Base-by-base conservation (phyloP, 1,140 invertebrate genomes). In the Megathymus violae region DNA sequence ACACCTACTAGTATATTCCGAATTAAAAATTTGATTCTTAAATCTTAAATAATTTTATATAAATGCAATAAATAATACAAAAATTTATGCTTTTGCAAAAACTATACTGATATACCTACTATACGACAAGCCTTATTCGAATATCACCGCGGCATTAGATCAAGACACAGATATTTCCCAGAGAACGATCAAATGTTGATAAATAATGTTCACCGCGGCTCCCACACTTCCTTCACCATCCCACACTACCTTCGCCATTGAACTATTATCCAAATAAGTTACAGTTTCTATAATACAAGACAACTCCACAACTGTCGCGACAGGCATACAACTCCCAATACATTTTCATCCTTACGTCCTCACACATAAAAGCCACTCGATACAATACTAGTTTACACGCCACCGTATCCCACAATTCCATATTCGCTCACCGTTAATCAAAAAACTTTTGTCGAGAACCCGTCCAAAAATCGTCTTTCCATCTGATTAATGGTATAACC, bases 401-500 rank as follows among this genome's bases (percentile, higher is more conserved):
- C 41, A 25, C 13, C 27, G 15, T 46, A 46, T 31, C 38, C 25
- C 25, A n/a, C n/a, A 58, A 34, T 59, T 34, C 50, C 58, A 51
- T 66, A 58, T 64, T 64, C 56, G 62, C 44, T 54, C 51, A 46
- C 50, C 41, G 50, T 51, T 61, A 60, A 54, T 66, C 54, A 59
- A 67, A 67, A 76, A 71, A 85, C 77, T 80, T 83, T 83, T 86
- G 78, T 85, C 67, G 79, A 78, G 66, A 63, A 76, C 62, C 61
- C 61, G 64, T 65, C 71, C 58, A 47, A 70, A 70, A 80, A 62
- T 62, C 62, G 63, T 74, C 75, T 74, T 50, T 61, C 43, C 22
- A 15, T 60, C 63, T 85, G 86, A 89, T 85, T 80, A 85, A 89
- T 89, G 82, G 80, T 75, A 64, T 71, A 82, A 80, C 82, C 76